Evolutionary conservation across 2,797 vertebrate genomes (phyloP), one percentile per base, ranked within the genome.

Genomic region (Luscinia megarhynchos): DNA sequence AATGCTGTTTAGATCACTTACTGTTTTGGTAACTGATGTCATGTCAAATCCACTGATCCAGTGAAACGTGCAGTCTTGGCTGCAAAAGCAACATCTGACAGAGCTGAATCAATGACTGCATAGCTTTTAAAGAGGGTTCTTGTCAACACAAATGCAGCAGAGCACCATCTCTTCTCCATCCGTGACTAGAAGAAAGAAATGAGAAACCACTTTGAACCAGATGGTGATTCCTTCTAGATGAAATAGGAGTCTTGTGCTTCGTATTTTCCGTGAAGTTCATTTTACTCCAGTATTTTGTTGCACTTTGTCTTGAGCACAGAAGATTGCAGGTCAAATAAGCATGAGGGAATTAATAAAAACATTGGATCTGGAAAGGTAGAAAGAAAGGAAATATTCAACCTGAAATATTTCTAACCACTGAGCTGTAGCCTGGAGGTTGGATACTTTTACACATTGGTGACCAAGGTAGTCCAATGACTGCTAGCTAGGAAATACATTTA

Each of bases 201-300:
- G 46, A 96, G 89, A 97, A 94, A 96, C 90, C 66, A 5, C 96
- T 96, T 93, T 88, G 70, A 61, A 88, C 94, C 96, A 97, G 96
- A 97, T 97, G 97, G 74, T 29, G 62, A 85, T 92, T 95, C 83
- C 43, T 95, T 89, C 80, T 91, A 84, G 88, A 91, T 81, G 34
- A 95, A 95, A 90, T 53, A 43, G 83, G 66, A 69, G n/a, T 88
- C 63, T 64, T 70, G 48, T 73, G 63, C 75, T 92, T 72, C 85
- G 54, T 76, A 61, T 92, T 89, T 91, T 77, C 78, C 48, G 0
- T 93, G 72, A 69, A 83, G 93, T 87, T 96, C 50, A 40, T 66
- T 92, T 97, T 83, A 87, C 41, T 91, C 79, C 6, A 48, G 80
- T 94, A 59, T 95, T 78, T 87, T 95, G 34, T 67, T 93, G 77